Percentiles rank a stretch among this genome's conserved stretches.
Conservation (phyloP, 2,888 invertebrate genomes). For the Cotesia congregata region DNA sequence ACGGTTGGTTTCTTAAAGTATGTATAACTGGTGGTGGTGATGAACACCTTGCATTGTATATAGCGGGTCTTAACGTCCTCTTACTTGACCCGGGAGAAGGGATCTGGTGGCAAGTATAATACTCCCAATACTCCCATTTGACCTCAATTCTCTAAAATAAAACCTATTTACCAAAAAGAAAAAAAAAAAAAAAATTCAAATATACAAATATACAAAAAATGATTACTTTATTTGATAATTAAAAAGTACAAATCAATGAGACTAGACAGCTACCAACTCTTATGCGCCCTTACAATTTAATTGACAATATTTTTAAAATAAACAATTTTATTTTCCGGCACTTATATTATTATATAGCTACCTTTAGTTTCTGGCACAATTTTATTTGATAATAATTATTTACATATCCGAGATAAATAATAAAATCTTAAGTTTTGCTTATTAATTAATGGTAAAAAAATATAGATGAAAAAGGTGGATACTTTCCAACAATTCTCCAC, state of each 20-base stretch:
- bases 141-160: slow-evolving; percentile 9
- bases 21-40: slow-evolving; percentile 34
- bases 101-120: slow-evolving; percentile 31
- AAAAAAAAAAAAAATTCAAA: background rate
- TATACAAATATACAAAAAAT: slow-evolving; percentile 25
- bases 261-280: slow-evolving; percentile 66
- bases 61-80: slow-evolving; percentile 23
- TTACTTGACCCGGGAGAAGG: slow-evolving; percentile 31
- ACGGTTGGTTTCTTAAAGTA: slow-evolving; percentile 43
- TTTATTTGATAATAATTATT: slow-evolving; percentile 29
- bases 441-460: slow-evolving; percentile 61
- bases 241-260: slow-evolving; percentile 66
- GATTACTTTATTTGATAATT: slow-evolving; percentile 59
- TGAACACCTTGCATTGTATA: slow-evolving; percentile 25
- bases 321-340: slow-evolving; percentile 14
- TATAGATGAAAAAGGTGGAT: slow-evolving; percentile 51
- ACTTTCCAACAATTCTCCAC: slow-evolving; percentile 40
- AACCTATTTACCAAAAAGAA: background rate
- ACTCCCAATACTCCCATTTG: background rate
- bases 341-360: background rate
- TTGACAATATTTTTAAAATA: background rate
- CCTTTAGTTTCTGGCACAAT: slow-evolving; percentile 14
- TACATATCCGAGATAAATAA: slow-evolving; percentile 59
- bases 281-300: slow-evolving; percentile 5
- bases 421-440: slow-evolving; percentile 48